These are phyloP conservation scores for Drosophila erecta DNA, from an alignment of 1,140 invertebrate genomes.

Conservation along the genomic window DNA sequence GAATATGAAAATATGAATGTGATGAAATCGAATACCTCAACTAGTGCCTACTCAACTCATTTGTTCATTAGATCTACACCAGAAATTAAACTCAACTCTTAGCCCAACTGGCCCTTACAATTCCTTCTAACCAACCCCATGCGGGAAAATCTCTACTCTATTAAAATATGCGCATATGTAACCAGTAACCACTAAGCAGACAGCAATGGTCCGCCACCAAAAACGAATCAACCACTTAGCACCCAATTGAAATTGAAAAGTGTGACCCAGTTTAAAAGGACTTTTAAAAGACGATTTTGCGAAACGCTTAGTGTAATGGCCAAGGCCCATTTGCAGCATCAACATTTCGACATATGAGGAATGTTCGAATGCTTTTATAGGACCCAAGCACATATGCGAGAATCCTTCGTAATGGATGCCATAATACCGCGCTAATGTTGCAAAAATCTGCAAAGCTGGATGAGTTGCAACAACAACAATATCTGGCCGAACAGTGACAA, in stretches of 20 bases:
- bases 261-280: slow-evolving; percentile 58
- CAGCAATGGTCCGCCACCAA: slow-evolving; percentile 13
- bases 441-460: slow-evolving; percentile 47
- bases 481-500: slow-evolving; percentile 31
- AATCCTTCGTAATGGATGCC: slow-evolving; percentile 47
- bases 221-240: slow-evolving; percentile 50
- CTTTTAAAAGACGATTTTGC: slow-evolving; percentile 27
- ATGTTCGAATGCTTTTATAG: slow-evolving; percentile 25
- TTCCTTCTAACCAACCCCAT: slow-evolving; percentile 3
- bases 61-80: slow-evolving; percentile 3
- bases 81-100: background rate
- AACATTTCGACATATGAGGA: slow-evolving; percentile 17
- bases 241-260: slow-evolving; percentile 48
- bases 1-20: too few species aligned
- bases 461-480: slow-evolving; percentile 1
- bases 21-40: too few species aligned
- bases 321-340: slow-evolving; percentile 49
- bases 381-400: slow-evolving; percentile 40
- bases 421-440: slow-evolving; percentile 57
- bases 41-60: background rate
- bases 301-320: slow-evolving; percentile 53
- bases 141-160: background rate
- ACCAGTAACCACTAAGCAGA: slow-evolving; percentile 22
- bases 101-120: background rate
- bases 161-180: slow-evolving; percentile 65